Evolutionary conservation across 1,140 invertebrate species (phyloP).

Genomic region (Temnothorax nylanderi): DNA sequence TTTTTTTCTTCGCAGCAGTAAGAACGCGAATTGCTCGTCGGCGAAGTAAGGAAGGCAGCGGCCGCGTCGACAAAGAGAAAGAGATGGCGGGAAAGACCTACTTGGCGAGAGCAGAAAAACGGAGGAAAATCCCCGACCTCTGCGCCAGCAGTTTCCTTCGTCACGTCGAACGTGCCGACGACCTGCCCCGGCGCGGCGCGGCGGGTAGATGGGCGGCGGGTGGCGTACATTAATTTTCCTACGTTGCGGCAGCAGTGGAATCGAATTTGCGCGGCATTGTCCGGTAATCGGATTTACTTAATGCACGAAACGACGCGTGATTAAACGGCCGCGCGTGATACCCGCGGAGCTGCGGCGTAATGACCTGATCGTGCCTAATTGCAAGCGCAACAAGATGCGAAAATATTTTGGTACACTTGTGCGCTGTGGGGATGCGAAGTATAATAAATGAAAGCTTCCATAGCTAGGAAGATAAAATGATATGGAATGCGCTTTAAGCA

Average conservation of each 20-base stretch:
- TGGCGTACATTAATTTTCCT: slow-evolving; percentile 51
- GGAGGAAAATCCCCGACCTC: slow-evolving; percentile 29
- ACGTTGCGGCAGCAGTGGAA: slow-evolving; percentile 52
- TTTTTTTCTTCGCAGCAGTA: slow-evolving; percentile 33
- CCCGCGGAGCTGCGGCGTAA: slow-evolving; percentile 55
- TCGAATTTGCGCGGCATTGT: slow-evolving; percentile 63
- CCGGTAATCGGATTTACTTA: slow-evolving; percentile 69
- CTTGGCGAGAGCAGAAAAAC: slow-evolving; percentile 24
- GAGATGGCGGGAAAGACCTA: slow-evolving; percentile 13
- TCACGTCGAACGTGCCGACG: slow-evolving; percentile 28
- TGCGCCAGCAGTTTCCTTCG: slow-evolving; percentile 5
- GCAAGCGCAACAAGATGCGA: slow-evolving; percentile 46
- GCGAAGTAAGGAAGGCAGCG: slow-evolving; percentile 30
- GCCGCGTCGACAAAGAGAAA: slow-evolving; percentile 11
- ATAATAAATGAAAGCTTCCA: background rate
- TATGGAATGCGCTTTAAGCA: background rate
- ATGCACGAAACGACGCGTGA: slow-evolving; percentile 71
- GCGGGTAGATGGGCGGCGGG: background rate
- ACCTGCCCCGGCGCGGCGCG: background rate
- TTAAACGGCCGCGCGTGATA: slow-evolving; percentile 63
- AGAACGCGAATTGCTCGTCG: slow-evolving; percentile 37
- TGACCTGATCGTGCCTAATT: slow-evolving; percentile 63
- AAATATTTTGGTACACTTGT: slow-evolving; percentile 47
- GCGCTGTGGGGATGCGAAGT: background rate
- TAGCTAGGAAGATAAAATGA: background rate